A percentile compares a stretch with the other conserved stretches of the same genome.
phyloP scores from a whole-genome alignment of 2,888 invertebrate species.

The Apotomis capreana region DNA sequence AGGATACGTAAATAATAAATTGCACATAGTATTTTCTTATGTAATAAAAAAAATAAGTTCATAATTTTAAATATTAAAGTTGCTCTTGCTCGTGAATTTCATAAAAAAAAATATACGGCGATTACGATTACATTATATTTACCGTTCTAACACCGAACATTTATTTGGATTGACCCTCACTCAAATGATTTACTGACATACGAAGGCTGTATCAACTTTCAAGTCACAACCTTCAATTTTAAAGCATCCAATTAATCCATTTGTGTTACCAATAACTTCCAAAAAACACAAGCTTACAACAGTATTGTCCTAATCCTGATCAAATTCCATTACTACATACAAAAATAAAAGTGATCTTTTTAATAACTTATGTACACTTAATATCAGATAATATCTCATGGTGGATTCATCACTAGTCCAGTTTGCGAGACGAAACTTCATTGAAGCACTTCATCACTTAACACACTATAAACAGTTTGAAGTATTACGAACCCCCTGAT shows the following conservation, averaged over 20 bases:
- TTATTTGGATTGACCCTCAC: not conserved
- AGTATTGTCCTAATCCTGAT: slow-evolving; percentile 34
- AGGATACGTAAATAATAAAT: slow-evolving; percentile 34
- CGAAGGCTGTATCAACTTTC: slow-evolving; percentile 30
- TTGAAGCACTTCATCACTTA: slow-evolving; percentile 1
- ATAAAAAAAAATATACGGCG: slow-evolving; percentile 3
- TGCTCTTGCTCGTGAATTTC: slow-evolving; percentile 21
- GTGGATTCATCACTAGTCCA: not conserved
- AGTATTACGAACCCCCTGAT: not conserved
- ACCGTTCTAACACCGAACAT: slow-evolving; percentile 1
- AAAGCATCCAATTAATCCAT: slow-evolving; percentile 56
- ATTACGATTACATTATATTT: not conserved
- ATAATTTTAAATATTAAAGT: slow-evolving; percentile 34
- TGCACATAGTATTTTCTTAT: slow-evolving; percentile 37
- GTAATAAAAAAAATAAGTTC: slow-evolving; percentile 28
- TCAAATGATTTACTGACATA: not conserved
- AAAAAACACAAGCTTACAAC: slow-evolving; percentile 22
- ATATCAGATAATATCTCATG: slow-evolving; percentile 25
- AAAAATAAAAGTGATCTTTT: slow-evolving; percentile 38
- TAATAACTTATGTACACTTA: slow-evolving; percentile 33
- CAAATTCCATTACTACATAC: slow-evolving; percentile 25
- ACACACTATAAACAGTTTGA: not conserved
- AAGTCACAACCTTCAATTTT: slow-evolving; percentile 69
- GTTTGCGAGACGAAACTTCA: slow-evolving; percentile 11
- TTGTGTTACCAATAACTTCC: slow-evolving; percentile 41